Evolutionary conservation across 2,888 invertebrate genomes (phyloP).

Genomic region (Orthosia cruda): DNA sequence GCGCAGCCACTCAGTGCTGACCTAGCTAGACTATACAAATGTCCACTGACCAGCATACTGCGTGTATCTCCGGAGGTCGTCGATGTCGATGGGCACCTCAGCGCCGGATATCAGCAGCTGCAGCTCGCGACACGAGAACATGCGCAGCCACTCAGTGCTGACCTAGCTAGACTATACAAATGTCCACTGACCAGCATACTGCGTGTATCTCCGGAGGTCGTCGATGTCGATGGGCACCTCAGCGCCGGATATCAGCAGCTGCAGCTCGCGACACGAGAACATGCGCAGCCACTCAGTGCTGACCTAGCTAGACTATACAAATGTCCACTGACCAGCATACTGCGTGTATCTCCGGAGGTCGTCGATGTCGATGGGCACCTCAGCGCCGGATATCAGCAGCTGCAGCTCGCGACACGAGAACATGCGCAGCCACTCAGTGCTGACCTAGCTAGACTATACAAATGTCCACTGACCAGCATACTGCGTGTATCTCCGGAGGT

Average conservation of each 20-base stretch:
- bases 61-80: slow-evolving; percentile 97
- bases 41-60: slow-evolving; percentile 94
- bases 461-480: slow-evolving; percentile 93
- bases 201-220: slow-evolving; percentile 97
- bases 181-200: slow-evolving; percentile 94
- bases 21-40: slow-evolving; percentile 65
- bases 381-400: slow-evolving; percentile 98
- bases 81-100: slow-evolving; percentile 97
- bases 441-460: slow-evolving; percentile 88
- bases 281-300: slow-evolving; percentile 98
- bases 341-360: slow-evolving; percentile 97
- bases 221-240: slow-evolving; percentile 98
- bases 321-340: slow-evolving; percentile 93
- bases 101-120: slow-evolving; percentile 99
- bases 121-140: slow-evolving; percentile 98
- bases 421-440: slow-evolving; percentile 98
- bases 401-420: slow-evolving; percentile 98
- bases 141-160: slow-evolving; percentile 97
- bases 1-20: slow-evolving; percentile 98
- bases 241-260: slow-evolving; percentile 99
- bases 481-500: slow-evolving; percentile 96
- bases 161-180: slow-evolving; percentile 83
- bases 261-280: slow-evolving; percentile 98
- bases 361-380: slow-evolving; percentile 97
- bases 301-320: slow-evolving; percentile 83